phyloP scores from a whole-genome alignment of 2,888 invertebrate genomes.

The Apamea crenata region DNA sequence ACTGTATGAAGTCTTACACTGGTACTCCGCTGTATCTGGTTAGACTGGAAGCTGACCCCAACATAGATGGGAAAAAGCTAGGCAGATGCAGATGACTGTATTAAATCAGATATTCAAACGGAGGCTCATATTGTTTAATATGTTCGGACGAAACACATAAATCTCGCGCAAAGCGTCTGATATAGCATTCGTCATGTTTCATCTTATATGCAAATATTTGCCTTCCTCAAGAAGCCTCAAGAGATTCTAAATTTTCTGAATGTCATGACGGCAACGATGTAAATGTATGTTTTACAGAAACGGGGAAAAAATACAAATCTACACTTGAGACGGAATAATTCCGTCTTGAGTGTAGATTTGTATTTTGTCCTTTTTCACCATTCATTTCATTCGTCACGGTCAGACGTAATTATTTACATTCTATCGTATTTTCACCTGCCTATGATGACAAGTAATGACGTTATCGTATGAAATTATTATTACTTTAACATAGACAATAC shows the following conservation, averaged over 20 bases:
- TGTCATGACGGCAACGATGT: background rate
- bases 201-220: conserved; percentile 40
- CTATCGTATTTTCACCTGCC: conserved; percentile 52
- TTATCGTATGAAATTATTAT: background rate
- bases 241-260: conserved; percentile 19
- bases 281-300: background rate
- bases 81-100: too few relatives aligned
- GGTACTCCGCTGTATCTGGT: too few relatives aligned
- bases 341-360: too few relatives aligned
- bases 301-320: background rate
- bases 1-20: background rate
- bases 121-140: background rate
- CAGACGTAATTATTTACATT: conserved; percentile 56
- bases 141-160: background rate
- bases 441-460: conserved; percentile 19
- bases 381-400: conserved; percentile 6
- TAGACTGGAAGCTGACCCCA: too few relatives aligned
- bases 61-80: too few relatives aligned
- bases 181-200: conserved; percentile 28
- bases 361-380: too few relatives aligned
- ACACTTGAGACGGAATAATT: background rate
- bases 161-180: conserved; percentile 12
- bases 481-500: conserved; percentile 57
- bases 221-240: conserved; percentile 18
- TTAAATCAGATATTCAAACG: background rate